Evolutionary conservation across 2,888 invertebrate genomes (phyloP).

Genomic region (Ariolimax columbianus): DNA sequence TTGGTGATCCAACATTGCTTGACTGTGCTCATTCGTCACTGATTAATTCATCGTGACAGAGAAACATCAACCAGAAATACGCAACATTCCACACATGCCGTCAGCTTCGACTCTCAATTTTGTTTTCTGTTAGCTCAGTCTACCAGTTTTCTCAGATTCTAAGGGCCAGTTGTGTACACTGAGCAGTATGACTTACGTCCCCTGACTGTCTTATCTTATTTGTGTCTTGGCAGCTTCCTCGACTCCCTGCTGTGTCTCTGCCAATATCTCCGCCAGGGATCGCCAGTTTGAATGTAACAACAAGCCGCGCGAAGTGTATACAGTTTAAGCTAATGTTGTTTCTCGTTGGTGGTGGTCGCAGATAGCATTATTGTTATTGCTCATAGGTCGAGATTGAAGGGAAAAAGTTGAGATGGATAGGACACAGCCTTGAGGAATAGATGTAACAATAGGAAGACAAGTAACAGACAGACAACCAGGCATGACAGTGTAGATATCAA

Average conservation of each 20-base stretch:
- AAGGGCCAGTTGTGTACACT: neutral
- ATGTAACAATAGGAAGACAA: too few species aligned
- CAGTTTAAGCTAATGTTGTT: too few species aligned
- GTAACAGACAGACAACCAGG: too few species aligned
- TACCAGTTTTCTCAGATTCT: neutral
- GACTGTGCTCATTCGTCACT: neutral
- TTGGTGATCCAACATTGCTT: slow-evolving; percentile 4
- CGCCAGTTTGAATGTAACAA: neutral
- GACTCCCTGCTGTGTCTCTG: neutral
- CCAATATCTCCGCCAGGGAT: neutral
- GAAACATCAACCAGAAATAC: neutral
- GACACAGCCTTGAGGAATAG: too few species aligned
- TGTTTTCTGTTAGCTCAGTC: too few species aligned
- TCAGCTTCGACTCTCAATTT: too few species aligned
- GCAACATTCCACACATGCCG: too few species aligned
- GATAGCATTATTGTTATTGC: too few species aligned
- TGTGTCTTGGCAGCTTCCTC: neutral
- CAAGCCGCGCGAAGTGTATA: neutral
- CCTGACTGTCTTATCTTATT: neutral
- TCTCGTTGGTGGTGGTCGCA: too few species aligned
- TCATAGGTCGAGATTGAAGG: too few species aligned
- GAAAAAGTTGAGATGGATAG: too few species aligned
- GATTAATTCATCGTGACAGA: neutral
- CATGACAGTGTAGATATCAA: too few species aligned
- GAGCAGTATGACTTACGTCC: neutral